Conservation (phyloP, 2,888 invertebrate genomes). For the Reticulitermes lucifugus region DNA sequence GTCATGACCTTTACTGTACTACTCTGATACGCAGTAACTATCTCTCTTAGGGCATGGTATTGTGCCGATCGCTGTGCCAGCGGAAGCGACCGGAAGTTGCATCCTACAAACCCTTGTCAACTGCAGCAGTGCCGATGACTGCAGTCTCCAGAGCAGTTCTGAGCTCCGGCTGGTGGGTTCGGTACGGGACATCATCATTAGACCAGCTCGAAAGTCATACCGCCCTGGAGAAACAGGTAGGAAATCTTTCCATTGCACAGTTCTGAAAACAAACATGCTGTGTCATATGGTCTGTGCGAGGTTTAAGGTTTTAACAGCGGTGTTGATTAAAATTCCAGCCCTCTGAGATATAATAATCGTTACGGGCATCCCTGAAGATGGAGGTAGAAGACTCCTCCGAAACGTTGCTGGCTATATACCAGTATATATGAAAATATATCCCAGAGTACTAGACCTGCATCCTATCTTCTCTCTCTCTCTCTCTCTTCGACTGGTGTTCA, state of each 20-base stretch:
- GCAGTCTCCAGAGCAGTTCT: constrained; percentile 71
- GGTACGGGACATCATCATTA: constrained; percentile 73
- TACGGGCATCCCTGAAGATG: too few relatives aligned
- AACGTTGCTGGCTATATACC: too few relatives aligned
- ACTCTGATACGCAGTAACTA: background rate
- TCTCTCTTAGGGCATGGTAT: constrained; percentile 72
- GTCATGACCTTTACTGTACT: background rate
- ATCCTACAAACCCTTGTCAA: constrained; percentile 73
- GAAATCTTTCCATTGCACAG: constrained; percentile 55
- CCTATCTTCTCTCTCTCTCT: too few relatives aligned
- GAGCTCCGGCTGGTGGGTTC: constrained; percentile 73
- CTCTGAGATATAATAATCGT: too few relatives aligned
- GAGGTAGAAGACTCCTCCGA: too few relatives aligned
- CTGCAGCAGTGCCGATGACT: constrained; percentile 63
- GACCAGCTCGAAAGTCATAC: constrained; percentile 72
- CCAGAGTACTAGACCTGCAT: too few relatives aligned
- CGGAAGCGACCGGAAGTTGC: constrained; percentile 70
- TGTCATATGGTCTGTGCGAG: too few relatives aligned
- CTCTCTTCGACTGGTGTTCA: too few relatives aligned
- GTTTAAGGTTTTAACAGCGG: too few relatives aligned
- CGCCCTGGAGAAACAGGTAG: constrained; percentile 74
- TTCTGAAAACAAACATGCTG: too few relatives aligned
- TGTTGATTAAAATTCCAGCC: too few relatives aligned
- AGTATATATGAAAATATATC: too few relatives aligned
- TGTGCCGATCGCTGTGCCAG: constrained; percentile 71